Conservation (phyloP, 2,888 invertebrate genomes). For the Epicampocera succincta region DNA sequence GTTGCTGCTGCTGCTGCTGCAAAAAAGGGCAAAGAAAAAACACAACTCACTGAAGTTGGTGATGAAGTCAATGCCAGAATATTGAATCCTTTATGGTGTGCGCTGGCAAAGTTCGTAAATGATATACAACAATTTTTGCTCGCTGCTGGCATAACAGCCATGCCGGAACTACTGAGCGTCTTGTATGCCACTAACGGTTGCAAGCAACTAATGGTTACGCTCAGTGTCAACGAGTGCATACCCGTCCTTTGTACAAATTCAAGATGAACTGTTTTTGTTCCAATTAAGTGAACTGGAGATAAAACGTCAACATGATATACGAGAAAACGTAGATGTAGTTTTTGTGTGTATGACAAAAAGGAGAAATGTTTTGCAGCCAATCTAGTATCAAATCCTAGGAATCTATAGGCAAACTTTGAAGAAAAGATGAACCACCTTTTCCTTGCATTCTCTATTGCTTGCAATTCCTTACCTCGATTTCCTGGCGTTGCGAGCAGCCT, state of each 20-base stretch:
- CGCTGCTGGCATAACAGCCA: conserved; percentile 71
- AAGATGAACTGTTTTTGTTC: conserved; percentile 65
- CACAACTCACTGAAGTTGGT: conserved; percentile 35
- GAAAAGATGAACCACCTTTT: conserved; percentile 1
- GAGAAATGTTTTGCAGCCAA: too few species aligned
- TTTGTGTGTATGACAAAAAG: conserved; percentile 70
- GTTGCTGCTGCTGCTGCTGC: not conserved
- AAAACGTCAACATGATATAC: conserved; percentile 72
- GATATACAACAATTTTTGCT: conserved; percentile 72
- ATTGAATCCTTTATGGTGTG: conserved; percentile 74
- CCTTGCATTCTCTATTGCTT: conserved; percentile 71
- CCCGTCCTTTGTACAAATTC: conserved; percentile 73
- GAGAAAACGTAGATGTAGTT: conserved; percentile 73
- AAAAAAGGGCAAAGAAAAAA: not conserved
- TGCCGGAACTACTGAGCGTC: conserved; percentile 72
- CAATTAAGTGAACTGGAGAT: conserved; percentile 71
- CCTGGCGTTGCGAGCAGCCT: conserved; percentile 71
- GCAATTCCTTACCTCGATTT: conserved; percentile 72
- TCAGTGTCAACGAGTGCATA: too few species aligned
- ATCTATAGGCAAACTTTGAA: not conserved
- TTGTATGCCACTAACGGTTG: conserved; percentile 60
- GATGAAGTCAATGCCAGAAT: conserved; percentile 52
- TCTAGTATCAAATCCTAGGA: too few species aligned
- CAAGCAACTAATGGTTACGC: conserved; percentile 66
- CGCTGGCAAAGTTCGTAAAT: conserved; percentile 63